Evolutionary conservation across 2,888 invertebrate genomes (phyloP), one percentile per base, ranked within the genome.

Genomic region (Drosophila eohydei): DNA sequence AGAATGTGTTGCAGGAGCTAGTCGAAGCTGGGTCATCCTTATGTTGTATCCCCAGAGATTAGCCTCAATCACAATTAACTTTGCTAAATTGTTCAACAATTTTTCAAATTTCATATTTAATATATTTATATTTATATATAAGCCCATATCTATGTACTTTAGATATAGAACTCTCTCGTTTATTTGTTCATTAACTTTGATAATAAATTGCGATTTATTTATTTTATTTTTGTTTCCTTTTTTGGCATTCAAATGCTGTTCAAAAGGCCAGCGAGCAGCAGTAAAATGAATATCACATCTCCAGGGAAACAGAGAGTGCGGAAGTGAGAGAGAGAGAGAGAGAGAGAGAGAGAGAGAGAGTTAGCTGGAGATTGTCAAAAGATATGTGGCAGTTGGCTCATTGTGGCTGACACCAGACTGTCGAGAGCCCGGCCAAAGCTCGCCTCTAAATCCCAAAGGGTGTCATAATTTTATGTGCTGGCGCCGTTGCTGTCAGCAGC

Each of bases 381-480:
- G 46, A 51, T 46, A 28, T 52, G 38, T 52, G 52, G 21, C 68
- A 67, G 38, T 21, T 44, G 43, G 30, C 44, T 50, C 28, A 44
- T 52, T 51, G 52, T 34, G 36, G 50, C 40, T 30, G 50, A 67
- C 63, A 44, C 52, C 21, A 28, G 51, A 55, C 59, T 40, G 38
- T 30, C 43, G n/a, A 40, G 51, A 71, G 43, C 57, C 41, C 46
- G 41, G 52, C 59, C 74, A 65, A 46, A 59, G 72, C 68, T 54
- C 61, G 68, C 63, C 62, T 52, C 59, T 86, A 74, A 74, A 69
- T 88, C 81, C 87, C 83, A 64, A 57, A 79, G 81, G 84, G 81
- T 71, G 78, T 78, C 84, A 87, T 88, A 75, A 88, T 87, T 83
- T 88, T 79, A 81, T 81, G 88, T 86, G 86, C 88, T 74, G 74